phyloP scores from a whole-genome alignment of 2,797 vertebrate species.

The Odontamblyopus rebecca region DNA sequence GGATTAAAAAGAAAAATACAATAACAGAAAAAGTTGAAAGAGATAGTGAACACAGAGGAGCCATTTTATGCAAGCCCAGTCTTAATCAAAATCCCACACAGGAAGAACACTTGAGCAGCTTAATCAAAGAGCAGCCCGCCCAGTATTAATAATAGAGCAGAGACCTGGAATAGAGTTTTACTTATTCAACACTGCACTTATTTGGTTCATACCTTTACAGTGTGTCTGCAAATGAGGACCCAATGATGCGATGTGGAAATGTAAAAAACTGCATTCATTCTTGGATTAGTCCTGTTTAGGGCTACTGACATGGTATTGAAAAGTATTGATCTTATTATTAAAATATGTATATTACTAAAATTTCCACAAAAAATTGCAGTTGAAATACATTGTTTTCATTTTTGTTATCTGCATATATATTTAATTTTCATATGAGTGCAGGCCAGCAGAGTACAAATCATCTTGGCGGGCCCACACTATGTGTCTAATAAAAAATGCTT shows the following conservation, averaged over 20 bases:
- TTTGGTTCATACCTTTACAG: conserved; percentile 72
- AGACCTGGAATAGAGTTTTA: conserved; percentile 84
- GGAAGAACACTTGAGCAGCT: conserved; percentile 80
- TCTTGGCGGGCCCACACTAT: too few species aligned
- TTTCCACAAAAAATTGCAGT: too few species aligned
- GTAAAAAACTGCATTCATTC: neutral
- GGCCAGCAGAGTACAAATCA: too few species aligned
- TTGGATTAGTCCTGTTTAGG: neutral
- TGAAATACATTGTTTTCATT: too few species aligned
- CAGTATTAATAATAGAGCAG: conserved; percentile 84
- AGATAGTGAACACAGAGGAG: conserved; percentile 32
- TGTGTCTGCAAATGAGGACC: conserved; percentile 25
- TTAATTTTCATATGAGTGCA: too few species aligned
- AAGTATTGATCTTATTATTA: too few species aligned
- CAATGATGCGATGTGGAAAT: neutral
- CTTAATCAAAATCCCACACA: conserved; percentile 82
- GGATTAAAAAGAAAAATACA: neutral
- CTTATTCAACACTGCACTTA: conserved; percentile 82
- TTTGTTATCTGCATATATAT: too few species aligned
- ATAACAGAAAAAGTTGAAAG: conserved; percentile 2
- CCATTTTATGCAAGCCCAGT: conserved; percentile 66
- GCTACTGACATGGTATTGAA: too few species aligned
- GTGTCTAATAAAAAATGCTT: too few species aligned
- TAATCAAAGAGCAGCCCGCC: conserved; percentile 82
- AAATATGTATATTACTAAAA: too few species aligned